These are phyloP conservation scores for Chinchilla lanigera DNA, from an alignment of 2,113 vertebrate species.

Conservation along the genomic window DNA sequence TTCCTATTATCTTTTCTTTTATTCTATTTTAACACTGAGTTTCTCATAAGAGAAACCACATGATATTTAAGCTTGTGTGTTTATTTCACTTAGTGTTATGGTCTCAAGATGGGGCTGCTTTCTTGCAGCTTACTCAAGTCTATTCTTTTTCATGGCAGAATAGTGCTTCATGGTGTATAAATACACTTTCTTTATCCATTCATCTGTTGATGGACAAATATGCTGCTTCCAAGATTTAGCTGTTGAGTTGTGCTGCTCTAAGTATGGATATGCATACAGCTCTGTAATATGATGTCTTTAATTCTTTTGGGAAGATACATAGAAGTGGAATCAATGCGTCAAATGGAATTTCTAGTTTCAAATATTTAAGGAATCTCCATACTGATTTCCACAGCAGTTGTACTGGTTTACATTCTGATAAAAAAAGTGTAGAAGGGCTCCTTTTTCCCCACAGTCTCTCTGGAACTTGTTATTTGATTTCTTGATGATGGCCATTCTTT, in stretches of 20 bases:
- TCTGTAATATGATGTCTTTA: neutral
- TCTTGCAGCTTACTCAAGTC: neutral
- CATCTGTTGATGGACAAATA: neutral
- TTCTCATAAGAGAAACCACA: neutral
- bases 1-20: neutral
- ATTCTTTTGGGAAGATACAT: neutral
- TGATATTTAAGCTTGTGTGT: neutral
- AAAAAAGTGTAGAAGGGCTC: neutral
- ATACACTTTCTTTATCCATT: neutral
- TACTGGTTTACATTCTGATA: neutral
- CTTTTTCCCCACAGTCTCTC: neutral
- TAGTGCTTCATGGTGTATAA: neutral
- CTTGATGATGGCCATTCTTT: neutral
- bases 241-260: neutral
- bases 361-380: neutral
- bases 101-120: neutral
- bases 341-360: neutral
- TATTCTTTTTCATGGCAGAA: neutral
- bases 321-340: neutral
- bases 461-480: neutral
- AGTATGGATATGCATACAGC: neutral
- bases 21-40: neutral
- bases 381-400: neutral
- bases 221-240: neutral
- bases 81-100: neutral